Evolutionary conservation across 2,888 invertebrate genomes (phyloP), one percentile per base, ranked within the genome.

Genomic region (Cabera pusaria): DNA sequence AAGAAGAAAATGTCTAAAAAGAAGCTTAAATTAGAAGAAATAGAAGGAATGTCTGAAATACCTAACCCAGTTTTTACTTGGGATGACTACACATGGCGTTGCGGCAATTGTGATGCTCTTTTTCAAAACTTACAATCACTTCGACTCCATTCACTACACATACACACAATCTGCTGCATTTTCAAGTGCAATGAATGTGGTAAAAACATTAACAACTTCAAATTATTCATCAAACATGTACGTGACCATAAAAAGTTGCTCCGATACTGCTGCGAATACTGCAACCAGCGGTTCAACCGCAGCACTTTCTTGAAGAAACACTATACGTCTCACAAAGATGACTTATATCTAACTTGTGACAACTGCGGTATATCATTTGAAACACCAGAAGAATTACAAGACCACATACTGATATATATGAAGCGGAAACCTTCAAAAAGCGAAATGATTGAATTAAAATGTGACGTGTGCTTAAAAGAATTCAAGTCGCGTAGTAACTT

Each of bases 181-280:
- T 86, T 84, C 29, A 87, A 87, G 47, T 87, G 87, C 44, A 66
- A 77, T 0, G 81, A 84, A 2, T 88, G 88, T 1, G 60, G 65
- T 0, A 84, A 81, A 57, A 67, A 78, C 0, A 49, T 75, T 0
- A 55, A 59, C 0, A 81, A 62, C 21, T 81, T 66, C 36, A 71
- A 73, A 41, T 52, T 68, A 0, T 86, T 86, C 14, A 46, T 87
- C 0, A 78, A 71, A 37, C 88, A 88, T 49, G 72, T 76, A 1
- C 56, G 81, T 3, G 53, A 68, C 19, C 87, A 87, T 25, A 81
- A 77, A 16, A 82, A 76, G 19, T 29, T 66, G 1, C 49, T 88
- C 0, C 52, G 74, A 10, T 76, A 79, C 37, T 81, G 79, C 44
- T 88, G 88, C 40, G 88, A 88, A 35, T 72, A 65, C 12, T 88